phyloP scores from a whole-genome alignment of 2,797 vertebrate genomes.

The Gambusia yucatana region DNA sequence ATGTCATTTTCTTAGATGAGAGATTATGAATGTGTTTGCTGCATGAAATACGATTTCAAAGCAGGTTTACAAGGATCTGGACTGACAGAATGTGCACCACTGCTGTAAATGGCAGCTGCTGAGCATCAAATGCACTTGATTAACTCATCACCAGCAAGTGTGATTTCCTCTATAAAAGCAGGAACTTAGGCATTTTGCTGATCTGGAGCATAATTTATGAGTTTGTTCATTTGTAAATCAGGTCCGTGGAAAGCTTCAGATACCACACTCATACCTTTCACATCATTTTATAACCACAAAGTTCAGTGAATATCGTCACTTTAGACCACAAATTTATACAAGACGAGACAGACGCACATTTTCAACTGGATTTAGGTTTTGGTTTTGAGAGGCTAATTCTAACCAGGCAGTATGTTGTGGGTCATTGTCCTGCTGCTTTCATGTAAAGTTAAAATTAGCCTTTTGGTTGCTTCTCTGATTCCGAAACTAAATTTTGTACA shows the following conservation, averaged over 20 bases:
- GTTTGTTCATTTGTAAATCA: neutral
- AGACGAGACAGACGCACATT: neutral
- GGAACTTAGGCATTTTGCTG: neutral
- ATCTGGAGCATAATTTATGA: neutral
- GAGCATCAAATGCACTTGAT: neutral
- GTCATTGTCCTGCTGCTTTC: neutral
- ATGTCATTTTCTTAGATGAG: neutral
- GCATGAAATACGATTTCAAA: neutral
- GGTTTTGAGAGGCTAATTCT: neutral
- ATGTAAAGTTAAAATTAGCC: neutral
- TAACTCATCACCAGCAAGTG: conserved; percentile 2
- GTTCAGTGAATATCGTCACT: neutral
- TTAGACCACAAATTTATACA: neutral
- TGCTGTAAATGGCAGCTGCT: neutral
- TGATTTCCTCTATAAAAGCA: neutral
- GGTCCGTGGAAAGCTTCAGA: neutral
- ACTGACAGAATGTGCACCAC: neutral
- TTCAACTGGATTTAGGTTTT: neutral
- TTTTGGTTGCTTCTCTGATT: neutral
- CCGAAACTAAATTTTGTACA: neutral
- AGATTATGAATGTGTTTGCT: neutral
- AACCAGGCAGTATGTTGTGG: neutral
- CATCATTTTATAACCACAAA: neutral
- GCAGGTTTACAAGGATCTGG: neutral
- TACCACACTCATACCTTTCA: neutral